A percentile compares a stretch with the other conserved stretches of the same genome.
These are phyloP conservation scores for Colaptes auratus DNA, from an alignment of 2,113 vertebrate genomes.

Conservation along the genomic window DNA sequence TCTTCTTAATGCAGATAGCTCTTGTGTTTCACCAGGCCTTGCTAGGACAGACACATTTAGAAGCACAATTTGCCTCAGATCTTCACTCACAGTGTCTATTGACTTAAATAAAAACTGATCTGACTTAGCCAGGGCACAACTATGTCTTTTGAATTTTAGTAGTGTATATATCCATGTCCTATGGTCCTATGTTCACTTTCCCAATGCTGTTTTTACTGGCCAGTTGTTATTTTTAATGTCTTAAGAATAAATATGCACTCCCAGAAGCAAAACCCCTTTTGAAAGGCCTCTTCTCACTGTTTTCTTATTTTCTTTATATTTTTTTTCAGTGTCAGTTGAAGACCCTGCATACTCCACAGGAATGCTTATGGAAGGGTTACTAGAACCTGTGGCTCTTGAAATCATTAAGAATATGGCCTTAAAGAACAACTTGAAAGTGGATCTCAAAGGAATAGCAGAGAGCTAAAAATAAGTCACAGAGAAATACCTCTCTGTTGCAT, in stretches of 20 bases:
- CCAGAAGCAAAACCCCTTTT: not conserved
- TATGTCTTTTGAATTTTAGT: not conserved
- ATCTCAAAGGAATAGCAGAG: not conserved
- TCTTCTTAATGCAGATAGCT: not conserved
- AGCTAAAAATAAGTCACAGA: not conserved
- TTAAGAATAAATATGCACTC: not conserved
- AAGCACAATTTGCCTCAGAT: constrained; percentile 17
- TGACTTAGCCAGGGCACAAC: not conserved
- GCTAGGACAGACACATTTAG: not conserved
- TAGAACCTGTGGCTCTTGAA: not conserved
- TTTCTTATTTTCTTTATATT: not conserved
- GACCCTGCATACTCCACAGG: not conserved
- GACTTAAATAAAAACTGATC: constrained; percentile 28
- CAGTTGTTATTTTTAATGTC: not conserved
- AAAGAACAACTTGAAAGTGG: not conserved
- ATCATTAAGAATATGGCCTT: not conserved
- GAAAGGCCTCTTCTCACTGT: not conserved
- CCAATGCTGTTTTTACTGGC: not conserved
- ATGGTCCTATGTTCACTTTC: not conserved
- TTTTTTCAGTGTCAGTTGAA: not conserved
- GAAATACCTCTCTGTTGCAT: not conserved
- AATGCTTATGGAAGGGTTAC: not conserved
- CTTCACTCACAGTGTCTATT: not conserved
- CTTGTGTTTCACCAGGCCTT: not conserved
- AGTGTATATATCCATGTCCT: not conserved